phyloP scores from a whole-genome alignment of 2,113 vertebrate species.

The Rattus rattus region DNA sequence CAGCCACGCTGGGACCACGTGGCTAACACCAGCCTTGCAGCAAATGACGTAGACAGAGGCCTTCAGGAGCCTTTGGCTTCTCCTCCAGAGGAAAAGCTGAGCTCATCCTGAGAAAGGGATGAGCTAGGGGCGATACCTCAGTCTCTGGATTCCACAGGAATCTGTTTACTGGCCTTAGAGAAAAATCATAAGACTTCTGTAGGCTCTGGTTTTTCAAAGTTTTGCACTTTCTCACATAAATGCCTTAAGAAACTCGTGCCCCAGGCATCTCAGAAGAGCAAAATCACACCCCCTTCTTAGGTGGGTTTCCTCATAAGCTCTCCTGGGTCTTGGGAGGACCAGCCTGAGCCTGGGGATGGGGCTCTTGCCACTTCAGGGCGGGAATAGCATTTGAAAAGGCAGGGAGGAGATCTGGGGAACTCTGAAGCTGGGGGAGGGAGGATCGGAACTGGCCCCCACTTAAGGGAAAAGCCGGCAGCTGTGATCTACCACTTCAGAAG shows the following conservation, averaged over 20 bases:
- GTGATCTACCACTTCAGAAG: too few species aligned
- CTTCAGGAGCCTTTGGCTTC: slow-evolving; percentile 14
- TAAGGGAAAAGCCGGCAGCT: background rate
- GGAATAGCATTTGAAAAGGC: background rate
- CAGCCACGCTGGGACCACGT: background rate
- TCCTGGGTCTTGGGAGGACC: background rate
- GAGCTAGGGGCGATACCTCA: background rate
- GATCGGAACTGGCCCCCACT: background rate
- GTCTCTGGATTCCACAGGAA: background rate
- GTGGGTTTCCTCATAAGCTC: background rate
- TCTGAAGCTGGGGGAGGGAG: background rate
- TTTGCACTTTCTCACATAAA: background rate
- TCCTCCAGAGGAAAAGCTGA: slow-evolving; percentile 51
- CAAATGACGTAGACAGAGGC: slow-evolving; percentile 18
- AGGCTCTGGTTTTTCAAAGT: background rate
- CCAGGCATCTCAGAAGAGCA: background rate
- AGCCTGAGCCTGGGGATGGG: background rate
- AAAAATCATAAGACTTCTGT: background rate
- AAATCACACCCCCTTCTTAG: background rate
- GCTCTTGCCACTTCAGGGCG: background rate
- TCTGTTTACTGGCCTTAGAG: background rate
- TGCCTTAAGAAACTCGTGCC: fast-evolving
- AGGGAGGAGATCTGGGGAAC: background rate
- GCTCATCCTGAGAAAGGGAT: slow-evolving; percentile 51
- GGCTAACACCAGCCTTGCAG: background rate